These are phyloP conservation scores for Saccopteryx leptura DNA, from an alignment of 2,113 vertebrate genomes.

Conservation along the genomic window DNA sequence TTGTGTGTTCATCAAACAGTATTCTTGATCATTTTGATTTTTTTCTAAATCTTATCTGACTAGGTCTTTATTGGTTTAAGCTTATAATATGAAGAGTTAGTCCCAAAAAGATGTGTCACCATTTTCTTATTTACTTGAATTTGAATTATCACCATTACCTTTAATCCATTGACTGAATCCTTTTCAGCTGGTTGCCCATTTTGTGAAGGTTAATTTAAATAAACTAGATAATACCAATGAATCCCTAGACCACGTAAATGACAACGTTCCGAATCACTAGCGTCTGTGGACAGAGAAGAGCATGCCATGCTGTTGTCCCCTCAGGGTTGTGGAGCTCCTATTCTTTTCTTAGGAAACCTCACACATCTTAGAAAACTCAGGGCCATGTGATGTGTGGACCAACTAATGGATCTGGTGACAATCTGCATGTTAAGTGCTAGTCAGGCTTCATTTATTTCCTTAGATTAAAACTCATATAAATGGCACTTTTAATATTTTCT, in stretches of 20 bases:
- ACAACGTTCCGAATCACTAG: not conserved
- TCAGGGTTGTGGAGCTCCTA: no score
- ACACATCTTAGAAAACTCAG: not conserved
- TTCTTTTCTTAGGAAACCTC: not conserved
- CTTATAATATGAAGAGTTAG: not conserved
- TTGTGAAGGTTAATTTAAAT: not conserved
- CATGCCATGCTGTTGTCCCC: rapidly evolving
- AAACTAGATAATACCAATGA: not conserved
- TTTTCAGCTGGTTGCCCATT: not conserved
- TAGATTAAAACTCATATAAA: not conserved
- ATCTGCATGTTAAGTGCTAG: not conserved
- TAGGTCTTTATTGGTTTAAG: not conserved
- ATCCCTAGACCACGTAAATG: not conserved
- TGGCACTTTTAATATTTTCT: not conserved
- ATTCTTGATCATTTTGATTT: conserved; percentile 16
- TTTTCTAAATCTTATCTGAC: not conserved
- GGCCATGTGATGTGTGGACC: not conserved
- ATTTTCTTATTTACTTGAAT: not conserved
- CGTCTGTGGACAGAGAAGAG: rapidly evolving
- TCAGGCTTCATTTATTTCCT: conserved; percentile 14
- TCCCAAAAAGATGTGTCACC: not conserved
- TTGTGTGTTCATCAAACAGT: not conserved
- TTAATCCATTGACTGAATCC: not conserved
- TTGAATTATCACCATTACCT: conserved; percentile 19
- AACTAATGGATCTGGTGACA: not conserved